Evolutionary conservation across 2,113 vertebrate genomes (phyloP).

Genomic region (Phalacrocorax pelagicus): DNA sequence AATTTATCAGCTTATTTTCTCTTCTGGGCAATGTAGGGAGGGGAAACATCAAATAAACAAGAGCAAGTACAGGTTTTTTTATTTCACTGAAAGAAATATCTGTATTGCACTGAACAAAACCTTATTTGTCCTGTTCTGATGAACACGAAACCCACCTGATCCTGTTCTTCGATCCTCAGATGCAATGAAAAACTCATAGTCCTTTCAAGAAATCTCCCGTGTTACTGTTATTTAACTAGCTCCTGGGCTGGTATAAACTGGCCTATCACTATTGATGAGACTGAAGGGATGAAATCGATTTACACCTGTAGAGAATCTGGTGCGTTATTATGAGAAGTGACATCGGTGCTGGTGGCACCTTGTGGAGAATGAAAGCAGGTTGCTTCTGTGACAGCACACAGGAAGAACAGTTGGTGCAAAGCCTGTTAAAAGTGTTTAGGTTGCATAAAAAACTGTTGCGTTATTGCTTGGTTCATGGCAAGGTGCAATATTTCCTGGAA

Average conservation of each 20-base stretch:
- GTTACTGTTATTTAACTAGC: background rate
- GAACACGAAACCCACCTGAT: background rate
- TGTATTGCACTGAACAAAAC: background rate
- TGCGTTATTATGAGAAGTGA: background rate
- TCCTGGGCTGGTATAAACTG: background rate
- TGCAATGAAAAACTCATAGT: background rate
- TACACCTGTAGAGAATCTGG: background rate
- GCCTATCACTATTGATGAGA: background rate
- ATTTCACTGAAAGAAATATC: background rate
- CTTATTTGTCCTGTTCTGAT: background rate
- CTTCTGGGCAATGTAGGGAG: background rate
- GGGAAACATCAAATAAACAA: conserved; percentile 43
- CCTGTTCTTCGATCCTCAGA: background rate
- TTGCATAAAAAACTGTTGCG: background rate
- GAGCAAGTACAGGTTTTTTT: background rate
- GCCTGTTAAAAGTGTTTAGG: background rate
- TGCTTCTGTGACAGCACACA: background rate
- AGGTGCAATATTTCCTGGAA: background rate
- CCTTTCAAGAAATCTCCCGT: background rate
- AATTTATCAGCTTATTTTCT: conserved; percentile 57
- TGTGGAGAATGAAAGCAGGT: background rate
- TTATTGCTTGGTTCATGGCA: background rate
- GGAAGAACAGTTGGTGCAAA: background rate
- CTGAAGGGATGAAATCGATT: background rate
- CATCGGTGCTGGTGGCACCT: background rate